Base-by-base conservation (phyloP, 2,888 invertebrate genomes). In the Euphydryas editha region DNA sequence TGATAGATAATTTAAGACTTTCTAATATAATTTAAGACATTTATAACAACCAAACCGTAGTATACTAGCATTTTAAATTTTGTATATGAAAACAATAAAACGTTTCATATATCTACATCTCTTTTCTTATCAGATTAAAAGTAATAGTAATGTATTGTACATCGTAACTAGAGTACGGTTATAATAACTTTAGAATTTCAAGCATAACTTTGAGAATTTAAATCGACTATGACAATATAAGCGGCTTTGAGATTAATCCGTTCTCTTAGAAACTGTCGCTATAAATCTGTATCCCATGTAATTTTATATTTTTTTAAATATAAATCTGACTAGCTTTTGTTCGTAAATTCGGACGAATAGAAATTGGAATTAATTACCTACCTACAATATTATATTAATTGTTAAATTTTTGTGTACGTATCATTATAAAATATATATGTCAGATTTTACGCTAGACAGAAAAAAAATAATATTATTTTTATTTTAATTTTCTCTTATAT, bases 221-320 rank as follows among this genome's bases (percentile, higher is more conserved):
- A 62, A 42, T 47, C 30, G 24, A 13, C 61, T 55, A 30, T 30
- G 44, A 62, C 62, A 44, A 24, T 56, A 47, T 17, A 47, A 47
- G 47, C 47, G 54, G 44, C 62, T 62, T 57, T 21, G 37, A 55
- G 46, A 47, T 47, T 56, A 56, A 36, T 54, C 54, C 20, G 21
- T 57, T 54, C 37, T 20, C 56, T 62, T 56, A 47, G 36, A 17
- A 30, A 7, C 7, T 21, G 21, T 49, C 49, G 24, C 21, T 49
- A 15, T 49, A 24, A 49, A 49, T 49, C 15, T 24, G 24, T 1
- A 21, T 15, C 13, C 21, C 24, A 4, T 21, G 21, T 49, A 15
- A 49, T 49, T 6, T 21, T 49, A 15, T n/a, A 21, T 49, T 49
- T 21, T 49, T 15, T 18, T 7, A 42, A 15, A n/a, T n/a, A n/a